A percentile compares a stretch with the other conserved stretches of the same genome.
Conservation (phyloP, 35 echinoderm and acorn worm genomes). For the Anneissia japonica region DNA sequence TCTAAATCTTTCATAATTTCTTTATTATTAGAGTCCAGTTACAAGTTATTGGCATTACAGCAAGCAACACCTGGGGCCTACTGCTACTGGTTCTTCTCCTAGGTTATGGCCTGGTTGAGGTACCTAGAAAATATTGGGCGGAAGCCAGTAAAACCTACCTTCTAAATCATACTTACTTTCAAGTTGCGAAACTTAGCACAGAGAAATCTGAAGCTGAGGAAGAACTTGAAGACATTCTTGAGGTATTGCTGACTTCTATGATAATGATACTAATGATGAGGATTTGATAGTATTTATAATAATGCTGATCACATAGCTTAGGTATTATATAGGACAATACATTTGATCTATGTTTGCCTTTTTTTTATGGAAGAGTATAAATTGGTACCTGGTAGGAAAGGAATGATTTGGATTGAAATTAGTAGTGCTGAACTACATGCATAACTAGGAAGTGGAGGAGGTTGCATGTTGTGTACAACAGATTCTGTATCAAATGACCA, state of each 20-base stretch:
- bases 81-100: slow-evolving; percentile 72
- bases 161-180: slow-evolving; percentile 73
- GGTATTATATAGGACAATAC: not conserved
- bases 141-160: slow-evolving; percentile 72
- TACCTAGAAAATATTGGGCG: slow-evolving; percentile 78
- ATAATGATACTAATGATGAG: too few relatives aligned
- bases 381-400: not conserved
- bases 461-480: too few relatives aligned
- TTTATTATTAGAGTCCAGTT: slow-evolving; percentile 36
- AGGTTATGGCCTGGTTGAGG: slow-evolving; percentile 91
- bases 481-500: too few relatives aligned
- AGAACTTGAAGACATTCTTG: slow-evolving; percentile 85
- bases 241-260: too few relatives aligned
- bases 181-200: slow-evolving; percentile 77
- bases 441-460: too few relatives aligned
- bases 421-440: not conserved
- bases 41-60: slow-evolving; percentile 81
- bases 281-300: not conserved
- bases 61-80: slow-evolving; percentile 90
- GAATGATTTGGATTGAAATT: not conserved
- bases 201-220: slow-evolving; percentile 94
- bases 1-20: not conserved
- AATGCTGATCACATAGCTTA: not conserved
- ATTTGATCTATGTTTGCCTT: not conserved
- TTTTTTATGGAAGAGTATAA: not conserved